Conservation (phyloP, 2,113 vertebrate genomes). For the Brachirus orientalis region DNA sequence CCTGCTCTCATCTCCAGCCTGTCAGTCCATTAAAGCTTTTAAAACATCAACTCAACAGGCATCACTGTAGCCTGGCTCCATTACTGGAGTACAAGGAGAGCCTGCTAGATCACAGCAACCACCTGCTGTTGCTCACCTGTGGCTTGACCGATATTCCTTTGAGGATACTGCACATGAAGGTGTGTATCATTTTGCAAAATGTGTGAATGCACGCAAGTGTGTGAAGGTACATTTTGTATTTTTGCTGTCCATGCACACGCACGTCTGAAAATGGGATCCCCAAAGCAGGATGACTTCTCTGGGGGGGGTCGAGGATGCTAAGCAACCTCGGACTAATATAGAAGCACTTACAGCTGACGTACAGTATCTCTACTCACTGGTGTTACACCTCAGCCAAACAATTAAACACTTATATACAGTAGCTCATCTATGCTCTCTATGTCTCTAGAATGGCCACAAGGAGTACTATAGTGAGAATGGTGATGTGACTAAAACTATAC, state of each 20-base stretch:
- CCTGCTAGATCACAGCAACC: conserved; percentile 53
- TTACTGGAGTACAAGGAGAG: conserved; percentile 53
- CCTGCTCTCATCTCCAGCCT: conserved; percentile 23
- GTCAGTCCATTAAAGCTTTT: conserved; percentile 71
- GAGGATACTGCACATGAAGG: conserved; percentile 38
- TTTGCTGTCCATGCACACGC: conserved; percentile 1
- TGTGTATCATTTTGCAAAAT: conserved; percentile 24
- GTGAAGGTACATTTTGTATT: conserved; percentile 22
- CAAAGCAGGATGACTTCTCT: conserved; percentile 7
- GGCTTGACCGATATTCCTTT: conserved; percentile 61
- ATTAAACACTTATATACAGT: no score
- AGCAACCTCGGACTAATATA: conserved; percentile 24
- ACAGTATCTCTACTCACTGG: neutral
- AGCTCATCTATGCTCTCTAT: no score
- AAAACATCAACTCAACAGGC: conserved; percentile 65
- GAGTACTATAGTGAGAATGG: no score
- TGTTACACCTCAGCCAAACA: neutral
- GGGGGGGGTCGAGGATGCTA: conserved; percentile 10
- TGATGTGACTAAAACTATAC: no score
- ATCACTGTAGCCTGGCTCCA: conserved; percentile 34
- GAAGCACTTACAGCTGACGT: conserved; percentile 4
- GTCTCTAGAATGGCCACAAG: no score
- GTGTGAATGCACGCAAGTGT: conserved; percentile 23
- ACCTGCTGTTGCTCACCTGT: conserved; percentile 61
- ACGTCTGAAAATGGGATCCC: conserved; percentile 24